Evolutionary conservation across 2,113 vertebrate genomes (phyloP).

Genomic region (Dromaius novaehollandiae): DNA sequence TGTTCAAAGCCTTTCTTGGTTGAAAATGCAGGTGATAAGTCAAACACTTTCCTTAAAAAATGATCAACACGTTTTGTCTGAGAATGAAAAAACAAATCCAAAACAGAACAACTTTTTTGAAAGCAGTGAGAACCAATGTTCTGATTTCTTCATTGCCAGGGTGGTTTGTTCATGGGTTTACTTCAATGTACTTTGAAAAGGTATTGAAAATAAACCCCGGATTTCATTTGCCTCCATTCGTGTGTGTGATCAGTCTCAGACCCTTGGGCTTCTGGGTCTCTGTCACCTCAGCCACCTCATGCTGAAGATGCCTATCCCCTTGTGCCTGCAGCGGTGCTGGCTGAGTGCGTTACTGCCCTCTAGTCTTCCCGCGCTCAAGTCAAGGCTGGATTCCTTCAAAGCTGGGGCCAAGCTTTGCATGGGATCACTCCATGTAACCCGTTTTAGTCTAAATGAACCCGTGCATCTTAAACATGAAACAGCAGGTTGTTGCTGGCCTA

Average conservation of each 20-base stretch:
- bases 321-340: not conserved
- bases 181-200: not conserved
- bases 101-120: not conserved
- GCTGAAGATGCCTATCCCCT: not conserved
- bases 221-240: not conserved
- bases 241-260: not conserved
- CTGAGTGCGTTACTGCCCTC: not conserved
- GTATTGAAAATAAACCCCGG: not conserved
- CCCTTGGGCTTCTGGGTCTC: not conserved
- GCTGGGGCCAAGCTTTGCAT: not conserved
- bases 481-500: not conserved
- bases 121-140: not conserved
- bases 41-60: conserved; percentile 16
- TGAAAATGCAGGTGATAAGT: conserved; percentile 42
- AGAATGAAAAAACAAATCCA: conserved; percentile 10
- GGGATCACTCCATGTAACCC: not conserved
- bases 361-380: not conserved
- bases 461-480: not conserved
- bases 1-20: conserved; percentile 17
- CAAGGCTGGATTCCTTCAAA: not conserved
- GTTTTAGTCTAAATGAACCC: not conserved
- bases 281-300: not conserved
- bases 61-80: not conserved
- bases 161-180: not conserved
- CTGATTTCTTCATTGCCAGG: not conserved